These are phyloP conservation scores for Nycticebus coucang DNA, from an alignment of 2,113 vertebrate species.

Conservation along the genomic window DNA sequence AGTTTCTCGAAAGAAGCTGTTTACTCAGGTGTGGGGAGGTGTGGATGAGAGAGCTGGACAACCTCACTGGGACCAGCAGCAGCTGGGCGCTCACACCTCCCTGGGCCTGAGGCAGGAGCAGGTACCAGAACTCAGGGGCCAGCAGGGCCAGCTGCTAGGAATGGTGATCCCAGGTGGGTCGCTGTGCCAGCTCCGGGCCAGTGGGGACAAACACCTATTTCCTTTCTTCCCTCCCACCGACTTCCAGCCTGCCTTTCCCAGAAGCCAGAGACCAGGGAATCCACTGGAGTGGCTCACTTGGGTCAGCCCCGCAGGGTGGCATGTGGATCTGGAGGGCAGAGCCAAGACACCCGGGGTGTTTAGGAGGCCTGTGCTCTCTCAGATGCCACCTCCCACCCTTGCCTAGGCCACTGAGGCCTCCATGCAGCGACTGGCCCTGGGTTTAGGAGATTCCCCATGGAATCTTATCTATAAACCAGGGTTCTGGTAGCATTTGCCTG, in stretches of 20 bases:
- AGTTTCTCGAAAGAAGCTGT: neutral
- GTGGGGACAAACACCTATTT: neutral
- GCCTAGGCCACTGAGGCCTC: neutral
- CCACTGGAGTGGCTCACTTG: neutral
- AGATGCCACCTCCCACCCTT: neutral
- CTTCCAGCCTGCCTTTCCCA: neutral
- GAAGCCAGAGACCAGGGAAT: neutral
- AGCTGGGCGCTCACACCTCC: neutral
- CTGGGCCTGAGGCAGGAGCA: neutral
- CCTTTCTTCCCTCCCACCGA: too few species aligned
- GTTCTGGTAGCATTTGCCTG: neutral
- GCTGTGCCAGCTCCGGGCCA: neutral
- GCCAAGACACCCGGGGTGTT: neutral
- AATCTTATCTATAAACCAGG: neutral
- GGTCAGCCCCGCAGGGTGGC: neutral
- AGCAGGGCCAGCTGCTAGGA: neutral
- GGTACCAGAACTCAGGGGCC: neutral
- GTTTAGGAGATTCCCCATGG: neutral
- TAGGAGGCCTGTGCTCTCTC: neutral
- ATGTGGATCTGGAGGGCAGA: neutral
- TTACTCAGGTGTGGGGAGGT: neutral
- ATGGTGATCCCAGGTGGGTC: neutral
- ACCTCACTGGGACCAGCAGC: accelerated
- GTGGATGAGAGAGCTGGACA: neutral
- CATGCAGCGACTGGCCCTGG: neutral